A percentile compares a stretch with the other conserved stretches of the same genome.
These are phyloP conservation scores for Sisor rabdophorus DNA, from an alignment of 2,113 vertebrate genomes.

Conservation along the genomic window DNA sequence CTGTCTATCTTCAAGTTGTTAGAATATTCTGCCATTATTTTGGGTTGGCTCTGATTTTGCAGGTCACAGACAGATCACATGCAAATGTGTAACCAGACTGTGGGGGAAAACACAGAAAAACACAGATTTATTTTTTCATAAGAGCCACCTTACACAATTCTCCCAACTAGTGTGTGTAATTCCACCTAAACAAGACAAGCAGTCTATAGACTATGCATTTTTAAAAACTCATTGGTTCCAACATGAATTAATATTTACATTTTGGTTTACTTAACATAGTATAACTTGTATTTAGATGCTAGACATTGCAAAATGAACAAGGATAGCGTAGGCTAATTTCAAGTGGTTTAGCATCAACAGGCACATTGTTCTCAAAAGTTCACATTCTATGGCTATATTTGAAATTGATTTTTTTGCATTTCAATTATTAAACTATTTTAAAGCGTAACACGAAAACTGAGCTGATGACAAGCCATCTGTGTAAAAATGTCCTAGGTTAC, in stretches of 20 bases:
- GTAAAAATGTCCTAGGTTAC: background rate
- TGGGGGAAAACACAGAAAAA: slow-evolving; percentile 5
- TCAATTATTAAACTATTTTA: background rate
- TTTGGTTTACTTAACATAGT: background rate
- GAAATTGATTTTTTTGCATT: background rate
- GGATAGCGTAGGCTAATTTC: no score
- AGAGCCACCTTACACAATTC: background rate
- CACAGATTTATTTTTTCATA: background rate
- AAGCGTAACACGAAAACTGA: background rate
- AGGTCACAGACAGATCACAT: background rate
- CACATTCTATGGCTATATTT: background rate
- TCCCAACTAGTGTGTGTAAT: background rate
- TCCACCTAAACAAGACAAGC: background rate
- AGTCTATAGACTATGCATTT: background rate
- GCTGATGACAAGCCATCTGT: slow-evolving; percentile 14
- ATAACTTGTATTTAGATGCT: background rate
- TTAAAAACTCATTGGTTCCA: background rate
- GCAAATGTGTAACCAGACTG: background rate
- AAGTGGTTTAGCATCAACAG: no score
- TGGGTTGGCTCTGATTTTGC: background rate
- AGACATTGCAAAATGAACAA: background rate
- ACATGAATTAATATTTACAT: background rate
- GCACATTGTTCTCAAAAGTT: background rate
- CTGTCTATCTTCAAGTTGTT: slow-evolving; percentile 31
- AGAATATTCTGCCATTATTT: slow-evolving; percentile 24